A percentile compares a stretch with the other conserved stretches of the same genome.
Evolutionary conservation across 2,888 invertebrate species (phyloP).

Genomic region (Drosophila stalkeri): DNA sequence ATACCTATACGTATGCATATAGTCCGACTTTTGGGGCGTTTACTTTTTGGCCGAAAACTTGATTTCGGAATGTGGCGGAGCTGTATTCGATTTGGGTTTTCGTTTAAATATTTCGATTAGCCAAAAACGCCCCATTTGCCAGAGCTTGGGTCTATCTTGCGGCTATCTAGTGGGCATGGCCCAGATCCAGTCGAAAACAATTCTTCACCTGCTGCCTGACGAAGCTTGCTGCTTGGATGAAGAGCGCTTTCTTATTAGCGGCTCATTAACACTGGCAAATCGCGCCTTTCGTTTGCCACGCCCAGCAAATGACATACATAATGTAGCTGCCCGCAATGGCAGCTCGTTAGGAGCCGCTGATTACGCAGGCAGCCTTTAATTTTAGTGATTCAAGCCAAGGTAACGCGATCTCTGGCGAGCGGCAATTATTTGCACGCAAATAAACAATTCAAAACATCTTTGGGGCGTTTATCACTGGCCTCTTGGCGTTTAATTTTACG

Average conservation of each 20-base stretch:
- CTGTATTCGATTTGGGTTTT: conserved; percentile 34
- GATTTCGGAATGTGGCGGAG: conserved; percentile 56
- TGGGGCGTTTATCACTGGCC: conserved; percentile 73
- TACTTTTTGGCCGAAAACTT: conserved; percentile 58
- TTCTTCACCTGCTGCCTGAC: conserved; percentile 7
- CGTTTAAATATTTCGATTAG: conserved; percentile 69
- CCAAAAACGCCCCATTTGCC: conserved; percentile 55
- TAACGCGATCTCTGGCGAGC: conserved; percentile 8
- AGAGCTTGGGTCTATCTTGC: background rate
- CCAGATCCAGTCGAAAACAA: background rate
- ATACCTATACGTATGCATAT: conserved; percentile 14
- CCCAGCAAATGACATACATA: conserved; percentile 36
- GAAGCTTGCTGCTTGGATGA: conserved; percentile 18
- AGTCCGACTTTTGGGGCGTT: conserved; percentile 65
- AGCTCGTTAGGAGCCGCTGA: conserved; percentile 49
- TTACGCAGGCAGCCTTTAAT: conserved; percentile 54
- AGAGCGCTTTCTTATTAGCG: conserved; percentile 70
- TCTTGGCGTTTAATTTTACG: conserved; percentile 78
- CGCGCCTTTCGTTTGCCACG: conserved; percentile 57
- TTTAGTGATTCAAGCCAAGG: conserved; percentile 1
- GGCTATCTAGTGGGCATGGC: background rate
- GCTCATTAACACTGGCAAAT: conserved; percentile 65
- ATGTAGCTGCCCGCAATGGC: conserved; percentile 28
- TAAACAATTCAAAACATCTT: conserved; percentile 75
- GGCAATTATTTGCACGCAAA: conserved; percentile 77